Evolutionary conservation across 1,140 invertebrate species (phyloP), one percentile per base, ranked within the genome.

Genomic region (Diabrotica virgifera): DNA sequence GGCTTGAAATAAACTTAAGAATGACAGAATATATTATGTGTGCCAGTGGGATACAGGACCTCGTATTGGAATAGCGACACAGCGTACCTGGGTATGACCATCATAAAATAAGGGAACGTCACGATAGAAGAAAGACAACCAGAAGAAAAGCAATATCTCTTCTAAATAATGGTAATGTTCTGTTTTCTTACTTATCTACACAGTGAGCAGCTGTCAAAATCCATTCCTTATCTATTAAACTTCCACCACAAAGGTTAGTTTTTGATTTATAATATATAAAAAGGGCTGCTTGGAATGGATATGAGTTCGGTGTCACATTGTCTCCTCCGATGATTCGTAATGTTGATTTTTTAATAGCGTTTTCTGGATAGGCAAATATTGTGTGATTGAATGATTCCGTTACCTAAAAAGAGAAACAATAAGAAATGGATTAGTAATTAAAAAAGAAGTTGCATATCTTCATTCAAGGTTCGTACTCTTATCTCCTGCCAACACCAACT

Each of bases 151-250:
- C 40, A 46, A 11, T 46, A 8, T 46, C 11, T 46, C 40, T 46
- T 8, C 6, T 46, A 46, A 46, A 8, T 46, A 8, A 13, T 54
- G 52, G 2, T 11, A 13, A n/a, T n/a, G 8, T 11, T 35, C 12
- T 5, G 51, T 37, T 53, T 46, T 36, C 62, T 63, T 69, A 70
- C 69, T 56, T 51, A 38, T 55, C 40, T 24, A 58, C 36, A 72
- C 85, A 87, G 72, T 86, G 85, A 11, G 84, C 85, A 2, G 85
- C 85, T 4, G 85, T 87, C 13, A 87, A 65, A 7, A 87, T 80
- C 73, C 82, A 83, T 68, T 78, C 77, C 36, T 76, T 69, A 55
- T 80, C 84, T 70, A 88, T 83, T 38, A 88, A 76, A 4, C 84
- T 83, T 2, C 83, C 85, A 13, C 87, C 86, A 73, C 87, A 89